Evolutionary conservation across 2,113 vertebrate genomes (phyloP).

Genomic region (Heteronetta atricapilla): DNA sequence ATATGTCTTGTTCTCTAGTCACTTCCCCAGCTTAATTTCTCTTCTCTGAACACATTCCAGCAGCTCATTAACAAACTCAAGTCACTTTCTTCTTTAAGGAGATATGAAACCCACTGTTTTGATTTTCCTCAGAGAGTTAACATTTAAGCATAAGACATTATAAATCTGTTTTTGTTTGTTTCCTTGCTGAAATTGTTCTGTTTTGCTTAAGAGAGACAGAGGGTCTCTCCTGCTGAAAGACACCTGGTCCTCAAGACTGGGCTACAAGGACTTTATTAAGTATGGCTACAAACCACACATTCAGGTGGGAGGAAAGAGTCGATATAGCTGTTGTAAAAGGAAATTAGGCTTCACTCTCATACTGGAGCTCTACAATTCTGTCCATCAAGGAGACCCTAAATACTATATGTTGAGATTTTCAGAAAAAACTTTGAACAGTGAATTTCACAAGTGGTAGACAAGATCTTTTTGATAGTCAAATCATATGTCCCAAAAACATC

Average conservation of each 20-base stretch:
- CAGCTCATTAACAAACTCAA: not conserved
- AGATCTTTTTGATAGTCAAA: not conserved
- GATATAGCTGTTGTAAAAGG: not conserved
- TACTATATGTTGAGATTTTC: not conserved
- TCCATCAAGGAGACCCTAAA: not conserved
- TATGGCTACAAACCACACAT: not conserved
- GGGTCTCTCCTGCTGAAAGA: not conserved
- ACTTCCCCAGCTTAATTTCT: no score
- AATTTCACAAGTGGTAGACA: not conserved
- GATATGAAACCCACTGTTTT: not conserved
- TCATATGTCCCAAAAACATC: not conserved
- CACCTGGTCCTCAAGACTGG: not conserved
- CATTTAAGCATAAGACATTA: not conserved
- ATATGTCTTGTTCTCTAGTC: no score
- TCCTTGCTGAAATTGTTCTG: not conserved
- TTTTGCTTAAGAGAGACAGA: not conserved
- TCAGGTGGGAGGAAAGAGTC: not conserved
- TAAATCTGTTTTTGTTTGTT: not conserved
- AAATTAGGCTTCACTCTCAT: not conserved
- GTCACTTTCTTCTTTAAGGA: not conserved
- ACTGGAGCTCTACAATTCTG: not conserved
- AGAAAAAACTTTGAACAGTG: not conserved
- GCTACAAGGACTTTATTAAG: not conserved
- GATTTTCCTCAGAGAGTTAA: not conserved
- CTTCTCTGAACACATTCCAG: no score